Evolutionary conservation across 2,113 vertebrate genomes (phyloP), one percentile per base, ranked within the genome.

Genomic region (Ivindomyrus marchei): DNA sequence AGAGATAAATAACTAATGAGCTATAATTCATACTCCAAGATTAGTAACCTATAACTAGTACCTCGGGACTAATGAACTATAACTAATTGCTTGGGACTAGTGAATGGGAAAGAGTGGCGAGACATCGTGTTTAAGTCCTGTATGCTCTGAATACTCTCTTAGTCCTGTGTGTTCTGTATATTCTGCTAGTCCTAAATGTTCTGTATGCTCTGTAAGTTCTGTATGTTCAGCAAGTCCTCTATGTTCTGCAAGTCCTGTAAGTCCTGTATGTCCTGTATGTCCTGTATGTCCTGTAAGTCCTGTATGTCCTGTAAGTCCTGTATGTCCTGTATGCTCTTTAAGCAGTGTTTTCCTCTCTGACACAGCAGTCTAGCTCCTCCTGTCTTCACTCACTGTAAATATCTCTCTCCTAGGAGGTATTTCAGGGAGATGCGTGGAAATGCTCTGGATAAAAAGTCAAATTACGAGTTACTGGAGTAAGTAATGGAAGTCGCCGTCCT

Each of bases 401-500:
- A 47, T 93, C 92, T 89, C 93, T 91, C 53, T 91, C 95, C 74
- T 89, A 99, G 98, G 97, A 96, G 98, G 90, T 99, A 98, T 13
- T 99, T 99, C 92, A 96, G 97, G 94, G 98, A 99, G 94, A 99
- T 99, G 98, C 96, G 97, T 70, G 98, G 97, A 91, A 99, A 99
- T 7, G 98, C 98, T 0, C 95, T 99, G 66, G 98, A 99, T 92
- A 99, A 99, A 96, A 99, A 99, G 94, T 99, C 98, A 5, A 99
- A 99, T 95, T 99, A 99, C 90, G 98, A 99, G 95, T 96, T 99
- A 56, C 94, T 99, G 93, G 98, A 99, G 98, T 99, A 96, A 98
- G 97, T 97, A 93, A 89, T 66, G 36, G 50, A 83, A 45, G 36
- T 77, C 45, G 58, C 39, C 19, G n/a, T 27, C n/a, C 42, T 47